Conservation (phyloP, 1,140 invertebrate species). For the Drosophila virilis region DNA sequence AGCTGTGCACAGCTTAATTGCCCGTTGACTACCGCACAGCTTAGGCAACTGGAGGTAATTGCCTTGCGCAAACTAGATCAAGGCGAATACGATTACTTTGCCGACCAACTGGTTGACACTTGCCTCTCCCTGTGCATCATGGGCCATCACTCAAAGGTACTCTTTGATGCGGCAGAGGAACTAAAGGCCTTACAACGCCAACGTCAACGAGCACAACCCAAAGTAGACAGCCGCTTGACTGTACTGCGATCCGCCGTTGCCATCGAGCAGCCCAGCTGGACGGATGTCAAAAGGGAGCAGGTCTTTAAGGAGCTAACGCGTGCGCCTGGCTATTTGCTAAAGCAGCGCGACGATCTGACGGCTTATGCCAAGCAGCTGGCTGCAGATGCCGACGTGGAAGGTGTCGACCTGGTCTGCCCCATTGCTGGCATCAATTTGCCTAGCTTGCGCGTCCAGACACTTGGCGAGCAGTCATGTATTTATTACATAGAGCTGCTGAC, state of each 20-base stretch:
- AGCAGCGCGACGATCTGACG: conserved; percentile 46
- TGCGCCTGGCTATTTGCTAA: conserved; percentile 64
- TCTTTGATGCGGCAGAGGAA: conserved; percentile 61
- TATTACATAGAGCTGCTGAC: conserved; percentile 70
- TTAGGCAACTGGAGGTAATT: conserved; percentile 57
- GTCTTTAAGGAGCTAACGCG: conserved; percentile 57
- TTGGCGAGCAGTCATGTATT: conserved; percentile 34
- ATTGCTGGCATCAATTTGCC: conserved; percentile 74
- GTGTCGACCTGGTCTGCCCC: conserved; percentile 68
- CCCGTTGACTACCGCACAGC: conserved; percentile 32
- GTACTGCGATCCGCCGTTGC: conserved; percentile 62
- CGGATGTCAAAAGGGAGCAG: conserved; percentile 31
- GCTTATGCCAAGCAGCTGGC: conserved; percentile 48
- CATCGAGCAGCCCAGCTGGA: conserved; percentile 62
- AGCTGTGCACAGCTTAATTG: conserved; percentile 71
- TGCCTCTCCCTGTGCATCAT: conserved; percentile 69
- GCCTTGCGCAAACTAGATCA: conserved; percentile 60
- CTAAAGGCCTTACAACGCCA: conserved; percentile 52
- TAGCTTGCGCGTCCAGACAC: conserved; percentile 59
- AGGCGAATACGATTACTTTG: conserved; percentile 66
- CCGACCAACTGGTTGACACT: conserved; percentile 72
- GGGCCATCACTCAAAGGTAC: conserved; percentile 63
- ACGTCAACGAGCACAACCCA: conserved; percentile 55
- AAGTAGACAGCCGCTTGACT: conserved; percentile 75
- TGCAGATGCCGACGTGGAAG: conserved; percentile 49